Base-by-base conservation (phyloP, 2,888 invertebrate species). In the Apomyelois bistriatella region DNA sequence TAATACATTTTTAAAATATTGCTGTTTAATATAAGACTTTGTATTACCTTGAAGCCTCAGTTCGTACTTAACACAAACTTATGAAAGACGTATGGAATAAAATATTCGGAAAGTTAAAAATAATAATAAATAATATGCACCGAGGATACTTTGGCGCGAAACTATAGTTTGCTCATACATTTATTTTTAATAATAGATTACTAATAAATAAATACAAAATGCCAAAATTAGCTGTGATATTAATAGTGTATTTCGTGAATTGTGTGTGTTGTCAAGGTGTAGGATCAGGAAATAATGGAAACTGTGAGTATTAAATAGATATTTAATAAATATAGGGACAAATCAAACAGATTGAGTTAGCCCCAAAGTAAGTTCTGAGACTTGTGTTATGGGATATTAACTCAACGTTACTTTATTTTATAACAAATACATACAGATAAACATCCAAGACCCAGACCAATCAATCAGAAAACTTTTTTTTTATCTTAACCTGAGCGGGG, bases 261-360 rank as follows among this genome's bases (percentile, higher is more conserved):
- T 58, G 64, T 56, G 83, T 74, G 49, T 55, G 71, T n/a, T 60
- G 72, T 53, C 82, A 83, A 77, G 79, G 76, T 30, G 67, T 72
- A 9, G 86, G 86, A 48, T 85, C 85, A 0, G 84, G 84, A 46
- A 66, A 61, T 5, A 67, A 82, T 70, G 86, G 86, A 53, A 86
- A 83, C 59, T 65, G 86, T 86, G 60, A 85, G 86, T 46, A 32
- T 1, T 30, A n/a, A 46, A 32, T 12, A 5, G 30, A 35, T 36
- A 42, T n/a, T n/a, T n/a, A n/a, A n/a, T n/a, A n/a, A n/a, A n/a
- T n/a, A n/a, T n/a, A n/a, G n/a, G n/a, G n/a, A n/a, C n/a, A n/a
- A n/a, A n/a, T n/a, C n/a, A n/a, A n/a, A n/a, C n/a, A n/a, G n/a
- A n/a, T n/a, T n/a, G n/a, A n/a, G n/a, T n/a, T n/a, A n/a, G n/a